Evolutionary conservation across 2,113 vertebrate genomes (phyloP), one percentile per base, ranked within the genome.

Genomic region (Sprattus sprattus): DNA sequence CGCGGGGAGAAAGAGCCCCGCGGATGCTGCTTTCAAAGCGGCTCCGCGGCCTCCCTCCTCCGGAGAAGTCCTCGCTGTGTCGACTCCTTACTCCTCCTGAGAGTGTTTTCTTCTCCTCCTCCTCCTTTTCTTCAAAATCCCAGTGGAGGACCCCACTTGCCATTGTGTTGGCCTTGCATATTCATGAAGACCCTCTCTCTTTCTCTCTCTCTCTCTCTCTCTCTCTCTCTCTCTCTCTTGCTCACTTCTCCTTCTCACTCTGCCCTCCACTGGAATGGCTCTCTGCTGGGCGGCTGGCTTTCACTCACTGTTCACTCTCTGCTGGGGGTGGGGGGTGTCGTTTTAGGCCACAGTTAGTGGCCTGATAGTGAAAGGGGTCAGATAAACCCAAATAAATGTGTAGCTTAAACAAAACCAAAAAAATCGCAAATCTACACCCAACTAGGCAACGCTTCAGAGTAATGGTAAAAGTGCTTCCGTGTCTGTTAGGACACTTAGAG

Each of bases 141-240:
- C 88, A 86, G 82, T 91, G 89, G 89, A 86, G 89, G 87, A 86
- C 45, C 82, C n/a, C 86, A 86, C 82, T 85, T 82, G 84, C 83
- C 83, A 89, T 93, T 93, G 92, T 94, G 91, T 67, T 81, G 84
- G 82, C 87, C 86, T 89, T 94, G 91, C 93, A 94, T 94, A 94
- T 94, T 94, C 92, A 95, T 93, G 88, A 90, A 87, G 87, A 85
- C 54, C 88, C 88, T 90, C 88, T 88, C 83, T 75, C 32, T 39
- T 13, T 75, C 28, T 39, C 2, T 75, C 46, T 89, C 88, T 90
- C 88, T 88, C 78, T 71, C n/a, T 71, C 60, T n/a, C 20, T 64
- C 60, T 64, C n/a, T 28, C 25, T 85, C 25, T 71, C 11, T 32
- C 67, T 75, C 67, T 71, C 67, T 75, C 67, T 75, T 2, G 32